Conservation (phyloP, 2,888 invertebrate species). For the Cantharis nigra region DNA sequence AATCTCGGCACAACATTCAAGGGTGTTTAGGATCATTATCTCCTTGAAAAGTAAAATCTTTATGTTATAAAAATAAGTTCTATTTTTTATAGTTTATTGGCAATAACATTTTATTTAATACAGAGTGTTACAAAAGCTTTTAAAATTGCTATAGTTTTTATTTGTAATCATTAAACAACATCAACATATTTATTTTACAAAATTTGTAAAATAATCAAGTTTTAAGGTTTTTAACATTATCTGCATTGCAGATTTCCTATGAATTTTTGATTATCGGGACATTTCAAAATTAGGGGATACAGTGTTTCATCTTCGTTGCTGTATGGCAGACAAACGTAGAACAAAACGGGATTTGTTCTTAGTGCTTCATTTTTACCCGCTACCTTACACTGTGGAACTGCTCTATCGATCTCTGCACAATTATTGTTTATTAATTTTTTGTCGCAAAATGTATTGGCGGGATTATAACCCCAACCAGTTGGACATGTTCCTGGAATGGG, state of each 20-base stretch:
- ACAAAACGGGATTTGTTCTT: background rate
- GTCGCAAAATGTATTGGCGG: background rate
- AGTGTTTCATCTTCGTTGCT: background rate
- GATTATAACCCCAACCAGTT: background rate
- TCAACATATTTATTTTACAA: no score
- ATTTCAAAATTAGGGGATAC: background rate
- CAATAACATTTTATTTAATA: no score
- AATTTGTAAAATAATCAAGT: no score
- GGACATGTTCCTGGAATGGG: background rate
- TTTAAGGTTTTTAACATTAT: background rate
- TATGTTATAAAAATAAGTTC: no score
- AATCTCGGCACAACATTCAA: no score
- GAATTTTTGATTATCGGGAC: background rate
- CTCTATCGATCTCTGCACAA: background rate
- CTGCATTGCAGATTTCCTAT: background rate
- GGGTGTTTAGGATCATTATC: no score
- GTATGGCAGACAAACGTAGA: background rate
- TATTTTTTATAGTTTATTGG: no score
- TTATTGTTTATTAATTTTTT: background rate
- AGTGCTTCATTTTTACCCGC: background rate
- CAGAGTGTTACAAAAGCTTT: no score
- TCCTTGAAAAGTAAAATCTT: no score
- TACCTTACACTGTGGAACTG: background rate
- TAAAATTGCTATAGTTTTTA: no score
- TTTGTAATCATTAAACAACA: no score